Base-by-base conservation (phyloP, 2,888 invertebrate genomes). In the Tyria jacobaeae region DNA sequence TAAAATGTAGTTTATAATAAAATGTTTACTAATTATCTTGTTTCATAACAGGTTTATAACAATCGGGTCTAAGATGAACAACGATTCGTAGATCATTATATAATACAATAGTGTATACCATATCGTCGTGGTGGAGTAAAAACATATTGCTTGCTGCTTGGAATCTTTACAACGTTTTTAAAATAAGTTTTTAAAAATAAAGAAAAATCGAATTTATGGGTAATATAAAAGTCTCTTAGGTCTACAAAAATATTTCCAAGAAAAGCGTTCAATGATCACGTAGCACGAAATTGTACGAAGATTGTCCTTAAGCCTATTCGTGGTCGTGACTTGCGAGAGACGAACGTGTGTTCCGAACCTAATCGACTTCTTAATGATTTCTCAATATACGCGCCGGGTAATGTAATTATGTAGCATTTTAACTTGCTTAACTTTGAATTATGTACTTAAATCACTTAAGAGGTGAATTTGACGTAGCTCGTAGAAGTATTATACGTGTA, bases 321-420 rank as follows among this genome's bases (percentile, higher is more conserved):
- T 60, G 66, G 64, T 50, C 66, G 64, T 77, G 79, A 77, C 75
- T 76, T 63, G 72, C 58, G 54, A 57, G 57, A 41, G 14, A 65
- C 63, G 62, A 65, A 67, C 70, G 73, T 73, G 66, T 66, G 60
- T 64, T 65, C 62, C 64, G 25, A 51, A 50, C 60, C 64, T 73
- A 76, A 79, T 75, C 60, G 70, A 73, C 65, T 74, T 63, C 72
- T 64, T 78, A 79, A 79, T 70, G 75, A 73, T 60, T 64, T 62
- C 57, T 54, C 53, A 67, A 70, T 57, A 66, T 65, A 59, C 60
- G 52, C 27, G 58, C 41, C 41, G 17, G 9, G 17, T 39, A 53
- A 58, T 71, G 63, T 64, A 62, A 76, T 68, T 71, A 67, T 31
- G 54, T 64, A 55, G 41, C 66, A 71, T 73, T 64, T 67, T 68